These are phyloP conservation scores for Teleogryllus occipitalis DNA, from an alignment of 1,140 invertebrate genomes.

Conservation along the genomic window DNA sequence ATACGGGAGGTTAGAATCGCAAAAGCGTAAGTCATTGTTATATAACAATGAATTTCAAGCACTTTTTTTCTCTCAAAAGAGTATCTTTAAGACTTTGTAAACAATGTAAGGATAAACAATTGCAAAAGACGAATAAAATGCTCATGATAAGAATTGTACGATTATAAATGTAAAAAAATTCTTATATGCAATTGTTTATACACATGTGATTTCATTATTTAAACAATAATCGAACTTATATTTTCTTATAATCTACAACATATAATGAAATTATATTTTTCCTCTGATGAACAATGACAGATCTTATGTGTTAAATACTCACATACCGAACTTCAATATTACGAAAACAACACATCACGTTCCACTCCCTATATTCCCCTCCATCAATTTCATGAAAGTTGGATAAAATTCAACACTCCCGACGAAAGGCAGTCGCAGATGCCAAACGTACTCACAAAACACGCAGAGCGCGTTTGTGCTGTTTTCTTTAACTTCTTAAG, in stretches of 20 bases:
- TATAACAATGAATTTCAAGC: no score
- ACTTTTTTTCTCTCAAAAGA: no score
- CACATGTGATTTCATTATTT: no score
- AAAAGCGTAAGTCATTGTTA: no score
- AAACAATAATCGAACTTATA: background rate
- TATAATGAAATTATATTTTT: background rate
- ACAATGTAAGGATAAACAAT: no score
- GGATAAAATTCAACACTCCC: background rate
- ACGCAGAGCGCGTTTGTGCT: background rate
- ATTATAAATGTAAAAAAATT: no score
- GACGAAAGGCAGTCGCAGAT: background rate
- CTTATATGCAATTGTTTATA: no score
- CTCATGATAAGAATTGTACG: no score
- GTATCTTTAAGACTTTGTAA: no score
- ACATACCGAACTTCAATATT: background rate
- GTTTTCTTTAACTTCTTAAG: background rate
- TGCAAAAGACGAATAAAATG: no score
- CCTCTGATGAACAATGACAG: background rate
- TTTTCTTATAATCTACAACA: background rate
- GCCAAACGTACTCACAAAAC: background rate
- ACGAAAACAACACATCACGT: background rate
- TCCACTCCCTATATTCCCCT: no score
- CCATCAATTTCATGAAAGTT: background rate
- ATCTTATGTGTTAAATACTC: background rate
- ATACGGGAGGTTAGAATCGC: no score